phyloP scores from a whole-genome alignment of 1,140 invertebrate species.

The Drosophila ercepeae region DNA sequence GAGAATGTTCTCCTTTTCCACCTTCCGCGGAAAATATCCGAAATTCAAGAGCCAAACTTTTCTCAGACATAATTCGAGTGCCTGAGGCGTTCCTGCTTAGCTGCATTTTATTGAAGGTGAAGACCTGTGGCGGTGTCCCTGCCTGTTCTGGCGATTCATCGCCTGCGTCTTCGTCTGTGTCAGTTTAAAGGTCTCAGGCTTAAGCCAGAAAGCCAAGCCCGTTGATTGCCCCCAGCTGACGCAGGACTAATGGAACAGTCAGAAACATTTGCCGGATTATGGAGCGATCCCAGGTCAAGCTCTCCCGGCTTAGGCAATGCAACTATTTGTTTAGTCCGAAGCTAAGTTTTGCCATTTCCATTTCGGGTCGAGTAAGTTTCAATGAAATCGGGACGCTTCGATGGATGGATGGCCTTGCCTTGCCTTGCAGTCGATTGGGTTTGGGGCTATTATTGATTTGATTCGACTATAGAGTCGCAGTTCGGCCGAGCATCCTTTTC shows the following conservation, averaged over 20 bases:
- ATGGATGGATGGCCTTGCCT: background rate
- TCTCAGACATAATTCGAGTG: background rate
- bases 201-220: slow-evolving; percentile 21
- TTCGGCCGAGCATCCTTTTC: slow-evolving; percentile 22
- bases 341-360: slow-evolving; percentile 19
- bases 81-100: background rate
- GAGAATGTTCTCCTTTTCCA: background rate
- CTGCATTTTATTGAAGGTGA: background rate
- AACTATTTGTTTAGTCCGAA: slow-evolving; percentile 38
- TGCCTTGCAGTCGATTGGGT: slow-evolving; percentile 46
- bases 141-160: too few species aligned
- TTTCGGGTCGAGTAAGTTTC: slow-evolving; percentile 7
- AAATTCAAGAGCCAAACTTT: slow-evolving; percentile 17
- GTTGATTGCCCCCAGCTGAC: slow-evolving; percentile 40
- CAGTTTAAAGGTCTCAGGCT: slow-evolving; percentile 18
- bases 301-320: slow-evolving; percentile 35
- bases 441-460: slow-evolving; percentile 43
- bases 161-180: slow-evolving; percentile 4
- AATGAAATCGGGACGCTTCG: background rate
- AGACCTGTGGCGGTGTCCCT: background rate
- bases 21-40: slow-evolving; percentile 4
- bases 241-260: slow-evolving; percentile 51
- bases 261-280: slow-evolving; percentile 43
- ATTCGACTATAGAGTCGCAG: slow-evolving; percentile 27
- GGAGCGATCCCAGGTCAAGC: slow-evolving; percentile 43